Conservation (phyloP, 2,888 invertebrate species). For the Scotopteryx bipunctaria region DNA sequence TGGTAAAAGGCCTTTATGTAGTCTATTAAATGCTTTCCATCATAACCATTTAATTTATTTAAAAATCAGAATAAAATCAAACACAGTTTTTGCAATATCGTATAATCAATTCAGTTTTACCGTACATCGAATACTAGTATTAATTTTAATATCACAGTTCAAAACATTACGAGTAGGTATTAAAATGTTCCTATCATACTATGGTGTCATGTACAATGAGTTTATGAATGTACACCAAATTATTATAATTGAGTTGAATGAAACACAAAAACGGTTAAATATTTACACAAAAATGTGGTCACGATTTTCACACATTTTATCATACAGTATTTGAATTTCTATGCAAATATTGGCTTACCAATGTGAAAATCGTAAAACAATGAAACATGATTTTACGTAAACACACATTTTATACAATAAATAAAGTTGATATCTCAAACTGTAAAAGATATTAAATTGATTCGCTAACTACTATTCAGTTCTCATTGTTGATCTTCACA, state of each 20-base stretch:
- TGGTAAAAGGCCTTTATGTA: too few species aligned
- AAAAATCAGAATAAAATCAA: conserved; percentile 17
- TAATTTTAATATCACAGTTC: conserved; percentile 78
- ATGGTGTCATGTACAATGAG: conserved; percentile 43
- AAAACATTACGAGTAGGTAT: conserved; percentile 56
- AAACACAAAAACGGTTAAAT: conserved; percentile 2
- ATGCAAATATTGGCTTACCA: too few species aligned
- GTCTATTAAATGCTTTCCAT: too few species aligned
- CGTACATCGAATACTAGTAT: conserved; percentile 67
- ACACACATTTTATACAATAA: conserved; percentile 7
- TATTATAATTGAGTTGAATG: background rate
- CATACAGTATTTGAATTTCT: background rate
- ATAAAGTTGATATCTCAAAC: conserved; percentile 17
- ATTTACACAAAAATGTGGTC: conserved; percentile 11
- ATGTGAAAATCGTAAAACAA: background rate
- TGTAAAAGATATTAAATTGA: conserved; percentile 36
- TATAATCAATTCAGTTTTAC: conserved; percentile 68
- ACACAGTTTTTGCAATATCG: conserved; percentile 50
- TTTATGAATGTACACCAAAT: conserved; percentile 27
- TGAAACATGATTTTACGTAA: conserved; percentile 4
- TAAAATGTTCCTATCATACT: conserved; percentile 40
- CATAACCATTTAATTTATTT: too few species aligned
- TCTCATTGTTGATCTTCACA: conserved; percentile 51
- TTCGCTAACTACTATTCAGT: conserved; percentile 63
- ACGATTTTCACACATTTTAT: conserved; percentile 8